phyloP scores from a whole-genome alignment of 2,113 vertebrate species.

The Oncorhynchus kisutch region DNA sequence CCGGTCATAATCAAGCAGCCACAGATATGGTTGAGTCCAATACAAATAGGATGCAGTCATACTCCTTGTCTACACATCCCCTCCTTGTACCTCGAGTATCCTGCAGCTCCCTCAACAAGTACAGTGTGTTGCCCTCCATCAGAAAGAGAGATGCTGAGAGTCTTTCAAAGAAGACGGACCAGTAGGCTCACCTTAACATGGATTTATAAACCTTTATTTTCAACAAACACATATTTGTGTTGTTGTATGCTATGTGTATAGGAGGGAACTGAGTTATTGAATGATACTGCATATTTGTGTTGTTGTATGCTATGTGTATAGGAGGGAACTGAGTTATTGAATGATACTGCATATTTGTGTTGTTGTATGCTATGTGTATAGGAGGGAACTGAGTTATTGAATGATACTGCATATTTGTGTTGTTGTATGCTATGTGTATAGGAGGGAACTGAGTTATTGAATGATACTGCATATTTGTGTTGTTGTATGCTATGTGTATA shows the following conservation, averaged over 20 bases:
- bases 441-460: not conserved
- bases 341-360: not conserved
- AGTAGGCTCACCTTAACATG: not conserved
- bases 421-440: not conserved
- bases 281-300: not conserved
- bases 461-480: not conserved
- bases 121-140: slow-evolving; percentile 24
- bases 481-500: not conserved
- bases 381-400: not conserved
- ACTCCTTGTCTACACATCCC: not conserved
- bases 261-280: not conserved
- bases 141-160: not conserved
- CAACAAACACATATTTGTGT: not conserved
- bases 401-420: not conserved
- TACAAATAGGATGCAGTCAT: not conserved
- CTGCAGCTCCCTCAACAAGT: slow-evolving; percentile 13
- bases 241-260: not conserved
- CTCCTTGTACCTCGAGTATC: not conserved
- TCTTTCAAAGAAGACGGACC: not conserved
- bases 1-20: not conserved
- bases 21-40: not conserved
- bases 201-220: not conserved
- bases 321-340: not conserved
- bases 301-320: not conserved
- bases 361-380: not conserved